Percentiles rank a stretch among this genome's conserved stretches.
Evolutionary conservation across 2,797 vertebrate genomes (phyloP).

Genomic region (Poecile montanus): DNA sequence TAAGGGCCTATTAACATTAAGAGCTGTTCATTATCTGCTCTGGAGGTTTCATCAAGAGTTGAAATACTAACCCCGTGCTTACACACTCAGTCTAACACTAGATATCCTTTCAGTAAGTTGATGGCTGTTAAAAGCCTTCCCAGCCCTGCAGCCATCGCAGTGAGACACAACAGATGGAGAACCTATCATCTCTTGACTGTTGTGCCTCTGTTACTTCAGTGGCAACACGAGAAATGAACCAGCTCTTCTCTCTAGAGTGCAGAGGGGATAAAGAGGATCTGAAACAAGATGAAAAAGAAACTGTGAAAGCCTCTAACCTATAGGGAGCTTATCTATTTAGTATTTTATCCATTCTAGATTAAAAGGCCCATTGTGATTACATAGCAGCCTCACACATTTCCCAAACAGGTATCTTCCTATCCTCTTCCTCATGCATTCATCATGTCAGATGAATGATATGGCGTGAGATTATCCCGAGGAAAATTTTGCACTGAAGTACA

Average conservation of each 20-base stretch:
- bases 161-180: neutral
- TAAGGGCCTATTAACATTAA: neutral
- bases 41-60: neutral
- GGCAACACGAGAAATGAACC: neutral
- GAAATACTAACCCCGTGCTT: neutral
- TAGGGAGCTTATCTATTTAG: neutral
- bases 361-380: neutral
- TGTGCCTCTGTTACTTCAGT: neutral
- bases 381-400: neutral
- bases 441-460: neutral
- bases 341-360: neutral
- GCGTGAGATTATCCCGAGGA: neutral
- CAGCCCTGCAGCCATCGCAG: neutral
- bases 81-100: neutral
- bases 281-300: neutral
- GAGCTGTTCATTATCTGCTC: neutral
- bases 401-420: neutral
- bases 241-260: neutral
- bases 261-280: neutral
- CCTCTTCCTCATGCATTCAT: neutral
- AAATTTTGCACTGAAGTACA: constrained; percentile 16
- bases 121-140: neutral
- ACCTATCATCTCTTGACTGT: neutral
- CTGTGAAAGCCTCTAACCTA: neutral
- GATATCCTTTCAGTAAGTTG: neutral